Percentiles rank a stretch among this genome's conserved stretches.
phyloP scores from a whole-genome alignment of 2,113 vertebrate genomes.

The Gallinago media region DNA sequence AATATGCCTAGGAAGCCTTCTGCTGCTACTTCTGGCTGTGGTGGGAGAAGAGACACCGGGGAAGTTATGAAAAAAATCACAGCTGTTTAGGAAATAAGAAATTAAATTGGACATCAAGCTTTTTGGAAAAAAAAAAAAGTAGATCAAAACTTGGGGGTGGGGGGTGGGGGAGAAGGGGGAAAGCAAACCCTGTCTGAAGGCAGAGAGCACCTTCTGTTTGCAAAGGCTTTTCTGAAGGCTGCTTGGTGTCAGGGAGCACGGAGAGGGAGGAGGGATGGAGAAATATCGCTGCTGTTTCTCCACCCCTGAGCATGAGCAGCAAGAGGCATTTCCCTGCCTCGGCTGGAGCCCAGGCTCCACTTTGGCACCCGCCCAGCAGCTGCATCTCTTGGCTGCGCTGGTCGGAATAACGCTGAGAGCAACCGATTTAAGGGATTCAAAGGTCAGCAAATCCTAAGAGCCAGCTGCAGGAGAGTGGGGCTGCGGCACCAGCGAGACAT shows the following conservation, averaged over 20 bases:
- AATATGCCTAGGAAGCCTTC: not conserved
- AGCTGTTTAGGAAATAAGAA: not conserved
- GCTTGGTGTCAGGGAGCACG: rapidly evolving
- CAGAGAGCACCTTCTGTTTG: not conserved
- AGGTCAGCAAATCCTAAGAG: conserved; percentile 35
- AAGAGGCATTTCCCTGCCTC: not conserved
- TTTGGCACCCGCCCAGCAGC: conserved; percentile 22
- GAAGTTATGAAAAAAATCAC: not conserved
- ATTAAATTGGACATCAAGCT: not conserved
- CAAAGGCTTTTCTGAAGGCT: not conserved
- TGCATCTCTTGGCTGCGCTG: conserved; percentile 8
- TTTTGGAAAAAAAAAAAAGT: not conserved
- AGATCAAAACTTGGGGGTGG: not conserved
- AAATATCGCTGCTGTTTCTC: not conserved
- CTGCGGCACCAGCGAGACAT: not conserved
- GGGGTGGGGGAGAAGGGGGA: no score
- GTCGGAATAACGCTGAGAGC: not conserved
- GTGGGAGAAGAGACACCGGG: not conserved
- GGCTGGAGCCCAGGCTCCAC: not conserved
- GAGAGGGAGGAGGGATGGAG: not conserved
- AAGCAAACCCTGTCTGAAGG: not conserved
- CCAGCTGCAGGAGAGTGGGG: not conserved
- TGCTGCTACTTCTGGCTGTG: not conserved
- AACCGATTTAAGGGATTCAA: not conserved
- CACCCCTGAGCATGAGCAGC: not conserved